Percentiles rank a stretch among this genome's conserved stretches.
Evolutionary conservation across 2,888 invertebrate species (phyloP).

Genomic region (Hydrotaea diabolus): DNA sequence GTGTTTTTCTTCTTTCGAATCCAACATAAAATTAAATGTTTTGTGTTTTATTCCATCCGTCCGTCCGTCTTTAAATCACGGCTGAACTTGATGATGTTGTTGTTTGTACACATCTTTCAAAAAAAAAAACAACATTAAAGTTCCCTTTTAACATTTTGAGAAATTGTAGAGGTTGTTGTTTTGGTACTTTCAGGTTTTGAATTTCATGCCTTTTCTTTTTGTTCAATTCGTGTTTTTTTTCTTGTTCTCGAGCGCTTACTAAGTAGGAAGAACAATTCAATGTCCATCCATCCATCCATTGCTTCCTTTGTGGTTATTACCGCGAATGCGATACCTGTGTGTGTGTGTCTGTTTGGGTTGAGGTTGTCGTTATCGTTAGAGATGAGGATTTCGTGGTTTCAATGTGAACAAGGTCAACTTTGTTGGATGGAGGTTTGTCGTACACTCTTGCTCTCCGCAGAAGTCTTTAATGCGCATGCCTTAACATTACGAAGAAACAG

Average conservation of each 20-base stretch:
- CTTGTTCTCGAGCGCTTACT: neutral
- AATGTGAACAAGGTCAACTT: conserved; percentile 63
- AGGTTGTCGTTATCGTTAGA: conserved; percentile 31
- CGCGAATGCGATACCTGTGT: conserved; percentile 16
- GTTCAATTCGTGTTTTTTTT: neutral
- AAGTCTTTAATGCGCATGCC: conserved; percentile 57
- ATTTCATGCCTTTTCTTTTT: neutral
- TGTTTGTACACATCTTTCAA: neutral
- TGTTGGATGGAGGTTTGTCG: conserved; percentile 17
- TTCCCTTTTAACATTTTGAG: conserved; percentile 24
- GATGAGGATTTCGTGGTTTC: conserved; percentile 61
- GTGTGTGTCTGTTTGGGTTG: conserved; percentile 23
- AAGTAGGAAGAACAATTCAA: conserved; percentile 41
- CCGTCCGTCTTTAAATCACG: conserved; percentile 23
- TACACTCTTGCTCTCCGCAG: conserved; percentile 16
- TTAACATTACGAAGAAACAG: conserved; percentile 10
- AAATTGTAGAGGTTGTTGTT: conserved; percentile 22
- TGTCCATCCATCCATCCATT: too few species aligned
- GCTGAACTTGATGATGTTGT: conserved; percentile 1
- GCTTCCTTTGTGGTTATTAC: neutral
- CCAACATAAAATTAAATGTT: conserved; percentile 37
- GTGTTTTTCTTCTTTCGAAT: neutral
- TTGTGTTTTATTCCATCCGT: conserved; percentile 6
- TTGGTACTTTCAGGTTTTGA: conserved; percentile 58
- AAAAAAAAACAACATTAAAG: conserved; percentile 41